Percentiles rank a stretch among this genome's conserved stretches.
These are phyloP conservation scores for Macaria liturata DNA, from an alignment of 2,888 invertebrate genomes.

Conservation along the genomic window DNA sequence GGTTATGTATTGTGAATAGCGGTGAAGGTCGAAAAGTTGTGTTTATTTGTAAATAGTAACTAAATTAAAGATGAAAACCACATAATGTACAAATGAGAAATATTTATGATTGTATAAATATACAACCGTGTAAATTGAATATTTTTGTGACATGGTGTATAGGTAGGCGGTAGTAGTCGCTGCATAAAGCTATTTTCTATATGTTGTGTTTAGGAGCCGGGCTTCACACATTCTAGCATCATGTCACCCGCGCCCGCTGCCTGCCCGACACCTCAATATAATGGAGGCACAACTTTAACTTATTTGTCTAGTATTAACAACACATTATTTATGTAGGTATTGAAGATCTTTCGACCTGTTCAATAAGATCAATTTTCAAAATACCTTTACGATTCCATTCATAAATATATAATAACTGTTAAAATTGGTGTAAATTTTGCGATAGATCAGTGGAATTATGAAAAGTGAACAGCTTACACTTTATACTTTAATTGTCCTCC, in stretches of 20 bases:
- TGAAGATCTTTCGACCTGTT: too few species aligned
- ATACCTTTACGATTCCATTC: too few species aligned
- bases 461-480: too few species aligned
- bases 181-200: slow-evolving; percentile 64
- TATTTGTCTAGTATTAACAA: too few species aligned
- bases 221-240: slow-evolving; percentile 76
- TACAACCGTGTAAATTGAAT: slow-evolving; percentile 69
- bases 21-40: slow-evolving; percentile 66
- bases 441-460: too few species aligned
- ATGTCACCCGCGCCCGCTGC: slow-evolving; percentile 53
- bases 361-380: too few species aligned
- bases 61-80: slow-evolving; percentile 44
- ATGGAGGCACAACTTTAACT: too few species aligned
- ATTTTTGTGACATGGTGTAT: slow-evolving; percentile 81
- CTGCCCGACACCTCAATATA: too few species aligned
- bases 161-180: slow-evolving; percentile 56
- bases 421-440: too few species aligned
- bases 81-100: slow-evolving; percentile 79
- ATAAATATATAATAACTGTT: too few species aligned
- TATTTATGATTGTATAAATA: slow-evolving; percentile 71
- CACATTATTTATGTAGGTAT: too few species aligned
- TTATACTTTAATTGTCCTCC: too few species aligned
- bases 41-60: slow-evolving; percentile 76
- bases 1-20: slow-evolving; percentile 60
- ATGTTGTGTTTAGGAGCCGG: slow-evolving; percentile 57